Conservation (phyloP, 2,113 vertebrate genomes). For the Nothoprocta perdicaria region DNA sequence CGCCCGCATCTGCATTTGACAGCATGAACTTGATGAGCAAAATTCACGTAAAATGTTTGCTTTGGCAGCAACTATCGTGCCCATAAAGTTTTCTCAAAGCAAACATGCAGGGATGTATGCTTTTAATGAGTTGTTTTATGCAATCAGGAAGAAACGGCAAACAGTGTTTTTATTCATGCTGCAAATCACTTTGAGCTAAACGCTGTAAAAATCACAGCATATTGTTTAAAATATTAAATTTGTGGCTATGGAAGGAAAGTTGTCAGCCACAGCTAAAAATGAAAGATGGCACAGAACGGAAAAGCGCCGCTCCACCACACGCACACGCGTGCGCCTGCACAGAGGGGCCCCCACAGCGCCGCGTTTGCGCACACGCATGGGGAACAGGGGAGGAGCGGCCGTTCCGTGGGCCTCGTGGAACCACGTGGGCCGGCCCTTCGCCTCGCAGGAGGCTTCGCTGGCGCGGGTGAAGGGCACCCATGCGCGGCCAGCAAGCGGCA, state of each 20-base stretch:
- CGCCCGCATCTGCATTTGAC: slow-evolving; percentile 53
- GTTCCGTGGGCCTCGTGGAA: neutral
- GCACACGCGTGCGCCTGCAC: neutral
- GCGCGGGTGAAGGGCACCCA: accelerated
- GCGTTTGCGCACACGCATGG: too few species aligned
- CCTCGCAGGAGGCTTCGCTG: neutral
- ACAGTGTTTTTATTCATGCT: neutral
- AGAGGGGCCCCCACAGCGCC: neutral
- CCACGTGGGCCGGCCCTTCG: neutral
- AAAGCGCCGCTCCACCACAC: neutral
- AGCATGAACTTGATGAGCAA: slow-evolving; percentile 53
- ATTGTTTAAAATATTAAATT: neutral
- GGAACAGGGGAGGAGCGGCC: neutral
- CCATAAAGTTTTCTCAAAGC: slow-evolving; percentile 56
- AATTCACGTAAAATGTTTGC: slow-evolving; percentile 61
- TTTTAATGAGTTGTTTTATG: slow-evolving; percentile 56
- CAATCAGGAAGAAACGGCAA: slow-evolving; percentile 25
- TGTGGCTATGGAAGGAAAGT: neutral
- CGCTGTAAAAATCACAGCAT: neutral
- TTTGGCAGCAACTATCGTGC: slow-evolving; percentile 48
- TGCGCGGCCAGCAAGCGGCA: accelerated
- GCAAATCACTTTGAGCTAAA: slow-evolving; percentile 36
- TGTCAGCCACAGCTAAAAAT: neutral
- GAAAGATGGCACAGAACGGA: neutral
- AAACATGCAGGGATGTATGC: neutral